Conservation (phyloP, 2,113 vertebrate genomes). For the Hydropotes inermis region DNA sequence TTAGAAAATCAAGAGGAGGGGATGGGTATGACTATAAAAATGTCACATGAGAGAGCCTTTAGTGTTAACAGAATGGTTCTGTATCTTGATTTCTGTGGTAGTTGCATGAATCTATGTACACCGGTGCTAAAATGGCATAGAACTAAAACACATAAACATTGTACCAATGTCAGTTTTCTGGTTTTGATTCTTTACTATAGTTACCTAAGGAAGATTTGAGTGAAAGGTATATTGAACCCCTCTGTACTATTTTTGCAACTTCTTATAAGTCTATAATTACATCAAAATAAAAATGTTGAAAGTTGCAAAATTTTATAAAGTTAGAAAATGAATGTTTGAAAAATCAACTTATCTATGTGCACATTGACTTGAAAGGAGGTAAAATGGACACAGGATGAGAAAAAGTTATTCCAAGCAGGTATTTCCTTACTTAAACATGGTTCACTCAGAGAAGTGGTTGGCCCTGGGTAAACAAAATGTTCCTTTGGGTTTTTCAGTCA, state of each 20-base stretch:
- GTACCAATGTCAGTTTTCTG: neutral
- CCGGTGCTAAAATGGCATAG: neutral
- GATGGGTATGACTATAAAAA: neutral
- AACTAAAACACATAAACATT: neutral
- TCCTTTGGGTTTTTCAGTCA: neutral
- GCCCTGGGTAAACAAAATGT: neutral
- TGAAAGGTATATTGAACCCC: neutral
- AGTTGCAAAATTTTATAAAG: neutral
- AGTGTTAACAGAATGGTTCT: neutral
- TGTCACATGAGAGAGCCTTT: neutral
- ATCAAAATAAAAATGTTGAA: neutral
- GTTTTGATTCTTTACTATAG: neutral
- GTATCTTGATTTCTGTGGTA: neutral
- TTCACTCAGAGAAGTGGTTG: conserved; percentile 19
- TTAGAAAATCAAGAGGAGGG: neutral
- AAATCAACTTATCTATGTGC: neutral
- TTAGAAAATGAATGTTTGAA: neutral
- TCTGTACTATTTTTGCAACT: neutral
- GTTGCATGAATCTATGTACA: neutral
- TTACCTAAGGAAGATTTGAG: neutral
- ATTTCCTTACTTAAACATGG: neutral
- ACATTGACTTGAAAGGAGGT: neutral
- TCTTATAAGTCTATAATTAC: neutral
- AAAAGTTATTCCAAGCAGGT: conserved; percentile 3
- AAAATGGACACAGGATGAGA: neutral